Evolutionary conservation across 2,797 vertebrate species (phyloP).

Genomic region (Hydrophis major): DNA sequence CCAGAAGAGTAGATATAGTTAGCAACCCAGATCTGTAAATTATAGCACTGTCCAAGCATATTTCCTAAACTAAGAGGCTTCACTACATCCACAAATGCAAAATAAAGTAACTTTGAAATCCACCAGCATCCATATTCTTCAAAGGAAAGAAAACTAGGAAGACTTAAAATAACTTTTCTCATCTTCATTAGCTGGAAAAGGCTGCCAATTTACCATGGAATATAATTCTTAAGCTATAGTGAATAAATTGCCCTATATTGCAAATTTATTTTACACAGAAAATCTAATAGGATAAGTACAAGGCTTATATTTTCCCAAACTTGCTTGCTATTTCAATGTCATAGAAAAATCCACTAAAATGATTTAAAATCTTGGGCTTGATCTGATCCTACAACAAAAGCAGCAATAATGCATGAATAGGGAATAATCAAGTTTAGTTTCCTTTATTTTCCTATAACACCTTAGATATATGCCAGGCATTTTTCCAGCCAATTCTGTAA

Average conservation of each 20-base stretch:
- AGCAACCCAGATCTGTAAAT: not conserved
- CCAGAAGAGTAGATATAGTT: not conserved
- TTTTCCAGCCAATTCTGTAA: not conserved
- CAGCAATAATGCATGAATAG: not conserved
- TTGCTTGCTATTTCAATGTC: not conserved
- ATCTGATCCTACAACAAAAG: not conserved
- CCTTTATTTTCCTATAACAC: not conserved
- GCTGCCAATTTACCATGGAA: not conserved
- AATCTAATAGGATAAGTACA: not conserved
- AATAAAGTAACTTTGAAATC: not conserved
- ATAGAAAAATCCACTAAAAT: not conserved
- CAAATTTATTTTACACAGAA: not conserved
- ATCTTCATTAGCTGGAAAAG: not conserved
- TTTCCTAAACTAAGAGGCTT: not conserved
- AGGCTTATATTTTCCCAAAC: not conserved
- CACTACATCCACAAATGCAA: not conserved
- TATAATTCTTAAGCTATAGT: not conserved
- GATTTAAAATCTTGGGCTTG: not conserved
- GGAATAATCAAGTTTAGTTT: not conserved
- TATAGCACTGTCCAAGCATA: not conserved
- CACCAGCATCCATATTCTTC: not conserved
- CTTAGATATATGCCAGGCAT: not conserved
- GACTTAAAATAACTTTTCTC: not conserved
- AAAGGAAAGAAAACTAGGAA: not conserved
- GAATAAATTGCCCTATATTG: not conserved